Evolutionary conservation across 2,113 vertebrate species (phyloP).

Genomic region (Gymnarchus niloticus): DNA sequence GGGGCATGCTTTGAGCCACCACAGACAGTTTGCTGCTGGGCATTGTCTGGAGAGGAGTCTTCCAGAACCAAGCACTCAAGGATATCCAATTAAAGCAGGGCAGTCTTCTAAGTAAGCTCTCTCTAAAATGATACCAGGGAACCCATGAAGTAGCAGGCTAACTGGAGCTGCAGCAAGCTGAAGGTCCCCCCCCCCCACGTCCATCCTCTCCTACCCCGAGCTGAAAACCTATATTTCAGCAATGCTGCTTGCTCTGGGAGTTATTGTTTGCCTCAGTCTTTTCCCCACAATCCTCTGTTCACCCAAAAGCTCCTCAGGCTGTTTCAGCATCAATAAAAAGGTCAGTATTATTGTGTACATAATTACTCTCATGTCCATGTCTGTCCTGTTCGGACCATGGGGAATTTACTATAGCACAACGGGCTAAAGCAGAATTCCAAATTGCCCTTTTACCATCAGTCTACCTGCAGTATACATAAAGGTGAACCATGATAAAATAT

Average conservation of each 20-base stretch:
- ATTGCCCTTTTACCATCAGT: neutral
- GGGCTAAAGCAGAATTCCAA: neutral
- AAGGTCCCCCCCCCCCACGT: neutral
- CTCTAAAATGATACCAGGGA: neutral
- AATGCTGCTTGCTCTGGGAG: neutral
- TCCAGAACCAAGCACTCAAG: too few relatives aligned
- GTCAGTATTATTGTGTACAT: neutral
- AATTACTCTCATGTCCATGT: neutral
- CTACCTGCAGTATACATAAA: neutral
- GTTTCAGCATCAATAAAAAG: neutral
- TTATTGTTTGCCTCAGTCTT: neutral
- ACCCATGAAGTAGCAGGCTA: too few relatives aligned
- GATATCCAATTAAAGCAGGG: too few relatives aligned
- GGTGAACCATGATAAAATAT: neutral
- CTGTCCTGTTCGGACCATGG: neutral
- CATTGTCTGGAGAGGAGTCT: too few relatives aligned
- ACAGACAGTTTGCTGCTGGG: neutral
- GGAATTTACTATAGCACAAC: neutral
- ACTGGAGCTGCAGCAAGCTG: too few relatives aligned
- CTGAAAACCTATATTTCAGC: neutral
- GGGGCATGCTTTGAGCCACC: neutral
- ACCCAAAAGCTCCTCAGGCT: neutral
- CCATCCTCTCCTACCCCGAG: neutral
- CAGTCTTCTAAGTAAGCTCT: too few relatives aligned
- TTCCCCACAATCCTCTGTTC: neutral